These are phyloP conservation scores for Morelia viridis DNA, from an alignment of 2,797 vertebrate species.

Conservation along the genomic window DNA sequence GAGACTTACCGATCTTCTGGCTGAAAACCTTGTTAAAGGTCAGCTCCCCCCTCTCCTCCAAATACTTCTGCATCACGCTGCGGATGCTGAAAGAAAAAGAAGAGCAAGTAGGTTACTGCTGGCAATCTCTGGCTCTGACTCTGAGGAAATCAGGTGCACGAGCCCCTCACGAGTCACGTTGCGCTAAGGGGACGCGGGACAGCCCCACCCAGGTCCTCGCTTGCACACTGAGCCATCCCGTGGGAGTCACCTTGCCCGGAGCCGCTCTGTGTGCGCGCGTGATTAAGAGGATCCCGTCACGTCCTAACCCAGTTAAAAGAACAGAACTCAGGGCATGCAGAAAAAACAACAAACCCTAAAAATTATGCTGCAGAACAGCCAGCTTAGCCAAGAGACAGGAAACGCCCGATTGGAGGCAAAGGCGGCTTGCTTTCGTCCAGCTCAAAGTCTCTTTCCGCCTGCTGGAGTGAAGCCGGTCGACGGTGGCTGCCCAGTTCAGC, in stretches of 20 bases:
- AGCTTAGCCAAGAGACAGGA: background rate
- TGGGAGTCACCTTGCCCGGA: background rate
- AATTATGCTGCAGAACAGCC: too few species aligned
- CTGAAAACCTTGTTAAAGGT: slow-evolving; percentile 98
- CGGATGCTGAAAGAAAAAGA: slow-evolving; percentile 84
- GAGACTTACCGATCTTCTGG: slow-evolving; percentile 91
- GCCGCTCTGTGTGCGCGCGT: background rate
- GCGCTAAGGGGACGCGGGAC: background rate
- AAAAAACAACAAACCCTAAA: background rate
- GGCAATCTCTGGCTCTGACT: background rate
- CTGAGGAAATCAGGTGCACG: background rate
- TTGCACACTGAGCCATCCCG: background rate
- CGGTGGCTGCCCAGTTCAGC: too few species aligned
- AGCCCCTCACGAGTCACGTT: background rate
- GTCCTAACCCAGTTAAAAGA: background rate
- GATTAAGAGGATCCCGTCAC: background rate
- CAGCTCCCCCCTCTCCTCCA: slow-evolving; percentile 92
- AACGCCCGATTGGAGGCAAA: background rate
- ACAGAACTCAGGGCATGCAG: background rate
- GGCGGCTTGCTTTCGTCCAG: too few species aligned
- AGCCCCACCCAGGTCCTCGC: background rate
- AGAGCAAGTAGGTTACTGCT: background rate
- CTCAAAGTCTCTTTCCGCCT: too few species aligned
- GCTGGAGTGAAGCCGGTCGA: too few species aligned
- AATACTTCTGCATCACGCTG: slow-evolving; percentile 99